These are phyloP conservation scores for Monochamus saltuarius DNA, from an alignment of 1,140 invertebrate genomes.

Conservation along the genomic window DNA sequence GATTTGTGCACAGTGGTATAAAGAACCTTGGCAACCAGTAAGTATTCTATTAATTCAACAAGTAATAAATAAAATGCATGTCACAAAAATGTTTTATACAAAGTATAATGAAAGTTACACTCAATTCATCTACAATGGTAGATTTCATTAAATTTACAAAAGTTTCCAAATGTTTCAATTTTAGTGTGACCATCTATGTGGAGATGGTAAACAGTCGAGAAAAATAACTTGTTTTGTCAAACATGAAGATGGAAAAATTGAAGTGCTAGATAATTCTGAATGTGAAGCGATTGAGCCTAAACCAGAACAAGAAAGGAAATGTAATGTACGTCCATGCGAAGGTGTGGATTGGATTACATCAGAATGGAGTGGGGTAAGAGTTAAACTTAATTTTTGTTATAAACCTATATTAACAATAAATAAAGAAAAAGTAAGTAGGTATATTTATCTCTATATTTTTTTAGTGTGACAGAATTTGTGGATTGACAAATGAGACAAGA, in stretches of 20 bases:
- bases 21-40: slow-evolving; percentile 84
- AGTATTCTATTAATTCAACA: slow-evolving; percentile 48
- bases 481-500: slow-evolving; percentile 72
- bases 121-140: too few species aligned
- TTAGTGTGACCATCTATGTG: slow-evolving; percentile 86
- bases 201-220: slow-evolving; percentile 74
- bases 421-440: too few species aligned
- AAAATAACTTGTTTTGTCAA: slow-evolving; percentile 74
- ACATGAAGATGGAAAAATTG: slow-evolving; percentile 65
- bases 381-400: slow-evolving; percentile 5
- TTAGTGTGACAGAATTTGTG: slow-evolving; percentile 54
- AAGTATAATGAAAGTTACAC: too few species aligned
- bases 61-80: too few species aligned
- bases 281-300: slow-evolving; percentile 66
- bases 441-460: slow-evolving; percentile 19
- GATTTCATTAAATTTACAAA: too few species aligned
- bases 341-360: slow-evolving; percentile 89
- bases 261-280: slow-evolving; percentile 68
- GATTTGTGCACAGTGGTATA: slow-evolving; percentile 80
- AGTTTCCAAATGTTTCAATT: slow-evolving; percentile 26
- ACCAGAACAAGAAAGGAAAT: slow-evolving; percentile 69
- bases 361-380: slow-evolving; percentile 84
- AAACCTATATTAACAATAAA: slow-evolving; percentile 13
- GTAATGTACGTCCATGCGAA: slow-evolving; percentile 80
- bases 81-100: too few species aligned